Evolutionary conservation across 2,113 vertebrate genomes (phyloP).

Genomic region (Burhinus bistriatus): DNA sequence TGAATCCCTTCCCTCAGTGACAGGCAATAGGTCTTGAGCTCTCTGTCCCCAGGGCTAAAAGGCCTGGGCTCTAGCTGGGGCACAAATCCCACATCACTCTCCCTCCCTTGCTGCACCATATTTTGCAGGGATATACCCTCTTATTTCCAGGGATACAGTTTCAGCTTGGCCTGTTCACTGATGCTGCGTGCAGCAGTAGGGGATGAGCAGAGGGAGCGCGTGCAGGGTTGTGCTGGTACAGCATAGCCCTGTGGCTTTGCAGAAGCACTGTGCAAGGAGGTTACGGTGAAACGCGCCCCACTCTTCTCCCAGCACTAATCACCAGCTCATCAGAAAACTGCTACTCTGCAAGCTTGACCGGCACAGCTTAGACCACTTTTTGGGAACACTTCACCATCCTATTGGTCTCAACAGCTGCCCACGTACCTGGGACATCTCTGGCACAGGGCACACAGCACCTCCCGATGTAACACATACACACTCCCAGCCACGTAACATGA

Average conservation of each 20-base stretch:
- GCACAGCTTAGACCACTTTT: neutral
- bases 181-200: neutral
- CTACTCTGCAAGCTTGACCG: neutral
- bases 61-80: neutral
- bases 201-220: neutral
- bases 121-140: neutral
- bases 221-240: neutral
- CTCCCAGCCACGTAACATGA: rapidly evolving
- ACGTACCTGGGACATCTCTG: neutral
- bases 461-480: rapidly evolving
- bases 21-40: neutral
- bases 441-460: neutral
- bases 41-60: neutral
- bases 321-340: neutral
- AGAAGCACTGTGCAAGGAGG: neutral
- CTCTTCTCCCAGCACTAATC: neutral
- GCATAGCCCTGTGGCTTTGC: neutral
- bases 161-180: neutral
- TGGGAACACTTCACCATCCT: neutral
- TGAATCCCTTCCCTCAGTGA: neutral
- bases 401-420: neutral
- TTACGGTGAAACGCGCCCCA: rapidly evolving
- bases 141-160: neutral
- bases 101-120: rapidly evolving
- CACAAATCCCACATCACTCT: neutral